Evolutionary conservation across 2,113 vertebrate genomes (phyloP), one percentile per base, ranked within the genome.

Genomic region (Pseudopodoces humilis): DNA sequence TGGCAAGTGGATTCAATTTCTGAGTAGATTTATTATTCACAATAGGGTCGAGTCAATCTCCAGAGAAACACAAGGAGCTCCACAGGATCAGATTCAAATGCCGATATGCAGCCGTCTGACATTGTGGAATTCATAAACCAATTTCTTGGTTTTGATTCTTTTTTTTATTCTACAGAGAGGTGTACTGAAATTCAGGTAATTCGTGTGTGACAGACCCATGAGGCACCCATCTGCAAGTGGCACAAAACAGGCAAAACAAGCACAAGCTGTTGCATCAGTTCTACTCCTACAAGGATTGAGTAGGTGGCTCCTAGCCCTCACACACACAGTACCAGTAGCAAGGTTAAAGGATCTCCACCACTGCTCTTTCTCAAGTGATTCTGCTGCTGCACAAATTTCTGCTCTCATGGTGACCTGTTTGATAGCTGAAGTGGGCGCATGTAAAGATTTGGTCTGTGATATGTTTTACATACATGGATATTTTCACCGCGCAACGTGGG

Each of bases 141-240:
- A 16, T n/a, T 55, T 49, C 9, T 52, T 12, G 1, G 5, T 15
- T 6, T 39, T 28, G 35, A 16, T 22, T 5, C 2, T 58, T 23
- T 20, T 52, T 52, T 58, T 37, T 7, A 16, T 55, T 72, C n/a
- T 50, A 21, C 28, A 41, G 55, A 63, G 55, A 49, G 10, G 4
- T 37, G 5, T 86, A 21, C 19, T 56, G 69, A 41, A 9, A 68
- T 83, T 22, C 53, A 56, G 21, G 35, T 63, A 52, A 63, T 4
- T 8, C 0, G 0, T 4, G 7, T 17, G 13, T 52, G 30, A n/a
- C 41, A 69, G 14, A 76, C 22, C 30, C 15, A 12, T 19, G 25
- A 65, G 39, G n/a, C n/a, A 41, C 5, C 46, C 9, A 13, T 33
- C 30, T 46, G 52, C 28, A 58, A 81, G 52, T 28, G 43, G 16